These are phyloP conservation scores for Microtus pennsylvanicus DNA, from an alignment of 2,113 vertebrate genomes.

Conservation along the genomic window DNA sequence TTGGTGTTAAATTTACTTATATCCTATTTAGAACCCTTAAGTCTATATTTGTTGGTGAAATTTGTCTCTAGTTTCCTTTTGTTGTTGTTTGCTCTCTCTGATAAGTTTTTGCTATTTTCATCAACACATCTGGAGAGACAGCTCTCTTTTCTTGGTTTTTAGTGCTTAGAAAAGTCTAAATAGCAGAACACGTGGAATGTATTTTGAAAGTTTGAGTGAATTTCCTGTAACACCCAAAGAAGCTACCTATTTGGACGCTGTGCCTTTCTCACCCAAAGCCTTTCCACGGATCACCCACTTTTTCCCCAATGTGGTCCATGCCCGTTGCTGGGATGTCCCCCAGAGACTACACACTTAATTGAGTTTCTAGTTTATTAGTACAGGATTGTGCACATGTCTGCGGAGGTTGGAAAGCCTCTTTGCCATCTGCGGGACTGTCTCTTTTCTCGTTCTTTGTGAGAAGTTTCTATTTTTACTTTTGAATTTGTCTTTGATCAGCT, in stretches of 20 bases:
- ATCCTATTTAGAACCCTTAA: neutral
- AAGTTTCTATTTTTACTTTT: constrained; percentile 70
- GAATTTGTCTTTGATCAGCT: constrained; percentile 50
- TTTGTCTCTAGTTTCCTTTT: neutral
- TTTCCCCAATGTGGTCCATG: neutral
- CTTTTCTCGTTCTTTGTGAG: constrained; percentile 62
- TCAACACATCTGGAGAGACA: constrained; percentile 27
- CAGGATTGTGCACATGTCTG: neutral
- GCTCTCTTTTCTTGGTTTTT: neutral
- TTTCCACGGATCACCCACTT: constrained; percentile 31
- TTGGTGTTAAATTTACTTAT: constrained; percentile 47
- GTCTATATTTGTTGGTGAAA: neutral
- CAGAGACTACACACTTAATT: constrained; percentile 36
- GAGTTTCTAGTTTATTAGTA: constrained; percentile 29
- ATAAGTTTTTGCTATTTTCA: constrained; percentile 49
- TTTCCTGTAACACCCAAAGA: neutral
- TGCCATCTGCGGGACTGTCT: constrained; percentile 21
- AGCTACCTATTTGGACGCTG: neutral
- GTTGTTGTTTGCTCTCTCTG: neutral
- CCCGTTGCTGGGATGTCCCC: neutral
- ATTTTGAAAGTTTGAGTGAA: constrained; percentile 10
- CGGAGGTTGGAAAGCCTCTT: constrained; percentile 3
- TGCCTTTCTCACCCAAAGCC: neutral
- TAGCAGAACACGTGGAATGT: neutral
- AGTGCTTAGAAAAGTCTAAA: constrained; percentile 2